These are phyloP conservation scores for Eupelmus urozonus DNA, from an alignment of 2,888 invertebrate species.

Conservation along the genomic window DNA sequence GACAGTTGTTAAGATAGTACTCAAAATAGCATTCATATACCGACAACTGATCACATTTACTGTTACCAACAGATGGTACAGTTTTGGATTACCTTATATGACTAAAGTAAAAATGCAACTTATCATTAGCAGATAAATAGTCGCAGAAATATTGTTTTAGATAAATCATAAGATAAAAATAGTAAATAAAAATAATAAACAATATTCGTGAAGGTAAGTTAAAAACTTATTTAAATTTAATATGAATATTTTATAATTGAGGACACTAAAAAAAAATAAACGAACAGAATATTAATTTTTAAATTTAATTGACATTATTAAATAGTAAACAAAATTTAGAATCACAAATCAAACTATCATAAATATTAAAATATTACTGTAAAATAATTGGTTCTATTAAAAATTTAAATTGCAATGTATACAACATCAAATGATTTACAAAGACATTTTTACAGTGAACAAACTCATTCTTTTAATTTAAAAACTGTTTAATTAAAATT, in stretches of 20 bases:
- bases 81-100: no score
- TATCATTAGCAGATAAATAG: no score
- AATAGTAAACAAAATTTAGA: constrained; percentile 42
- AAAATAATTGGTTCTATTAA: constrained; percentile 49
- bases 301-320: constrained; percentile 48
- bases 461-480: constrained; percentile 12
- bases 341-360: constrained; percentile 33
- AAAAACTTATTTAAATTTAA: background rate
- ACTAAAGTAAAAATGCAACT: no score
- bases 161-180: no score
- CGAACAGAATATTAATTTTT: constrained; percentile 21
- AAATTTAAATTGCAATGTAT: constrained; percentile 27
- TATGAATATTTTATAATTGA: constrained; percentile 6
- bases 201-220: no score
- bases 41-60: no score
- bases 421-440: constrained; percentile 40
- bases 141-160: no score
- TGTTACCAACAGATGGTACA: no score
- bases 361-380: constrained; percentile 41
- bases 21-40: no score
- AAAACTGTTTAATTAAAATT: constrained; percentile 4
- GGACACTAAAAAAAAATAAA: constrained; percentile 12
- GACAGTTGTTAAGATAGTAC: no score
- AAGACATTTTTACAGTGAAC: constrained; percentile 2
- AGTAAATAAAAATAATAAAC: no score